Evolutionary conservation across 2,797 vertebrate genomes (phyloP), one percentile per base, ranked within the genome.

Genomic region (Micromesistius poutassou): DNA sequence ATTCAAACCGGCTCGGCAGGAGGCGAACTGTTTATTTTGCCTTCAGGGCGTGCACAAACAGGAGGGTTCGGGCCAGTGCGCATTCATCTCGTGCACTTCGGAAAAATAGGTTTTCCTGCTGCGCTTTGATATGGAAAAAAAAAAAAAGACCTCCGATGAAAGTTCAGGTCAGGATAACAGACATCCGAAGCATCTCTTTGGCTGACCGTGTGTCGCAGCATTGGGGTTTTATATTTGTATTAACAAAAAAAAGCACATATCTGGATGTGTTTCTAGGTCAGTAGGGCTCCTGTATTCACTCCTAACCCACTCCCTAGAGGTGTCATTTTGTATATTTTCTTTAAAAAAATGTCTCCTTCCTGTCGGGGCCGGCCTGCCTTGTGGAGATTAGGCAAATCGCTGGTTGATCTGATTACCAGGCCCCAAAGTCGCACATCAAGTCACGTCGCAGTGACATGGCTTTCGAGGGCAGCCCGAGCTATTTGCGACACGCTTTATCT

Each of bases 331-430:
- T 28, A 68, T 28, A n/a, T 68, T 68, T 12, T 68, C 12, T 28
- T 28, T 62, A 9, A 68, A 68, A 68, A 9, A 12, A 7, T n/a
- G 10, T 68, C 62, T 68, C n/a, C 62, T 4, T 9, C 8, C 62
- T 25, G 22, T 62, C 55, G 1, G 55, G 7, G n/a, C 55, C 7
- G 55, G 22, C 55, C 12, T 30, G 33, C 71, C 73, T 3, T 50
- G 73, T 3, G 62, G 30, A 85, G 87, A 87, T 88, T 80, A 86
- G 72, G 4, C 62, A 74, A 81, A 87, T 86, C 77, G 82, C 79
- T 50, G 25, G 74, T 71, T 89, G 84, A 87, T 85, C 84, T 86
- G 83, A 88, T 90, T 90, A 84, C n/a, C 22, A 19, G 12, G 33
- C 72, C n/a, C 2, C 40, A 40, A 82, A 80, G 75, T 80, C 62